Base-by-base conservation (phyloP, 2,797 vertebrate genomes). In the Poecile montanus region DNA sequence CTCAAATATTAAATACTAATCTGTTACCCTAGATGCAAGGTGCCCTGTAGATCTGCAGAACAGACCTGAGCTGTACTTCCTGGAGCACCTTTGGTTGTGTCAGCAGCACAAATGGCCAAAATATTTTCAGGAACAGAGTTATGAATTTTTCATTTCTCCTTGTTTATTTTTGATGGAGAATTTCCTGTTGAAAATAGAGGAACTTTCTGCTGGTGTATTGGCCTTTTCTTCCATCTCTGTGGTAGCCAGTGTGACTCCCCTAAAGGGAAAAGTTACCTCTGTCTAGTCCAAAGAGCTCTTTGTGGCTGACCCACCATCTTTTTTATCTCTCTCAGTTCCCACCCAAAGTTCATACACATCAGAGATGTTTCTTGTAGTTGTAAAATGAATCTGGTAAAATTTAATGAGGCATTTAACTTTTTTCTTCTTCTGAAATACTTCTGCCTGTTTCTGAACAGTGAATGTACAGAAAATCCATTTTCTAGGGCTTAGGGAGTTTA, bases 371-470 rank as follows among this genome's bases (percentile, higher is more conserved):
- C 34, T 29, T 85, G 25, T 30, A 61, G 25, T 61, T 9, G 6
- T 13, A 71, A 76, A 8, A 20, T 0, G 3, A 60, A 12, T 25
- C 36, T 61, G 51, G 14, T n/a, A 72, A 85, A 40, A 20, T 51
- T 89, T 88, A 51, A 72, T 56, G 22, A 82, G 47, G 8, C 18
- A 40, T 67, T 75, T 47, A 30, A 78, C 17, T 63, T 73, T 54
- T 86, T 96, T 86, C 10, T 66, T 42, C 78, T 89, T 90, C 76
- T 85, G 38, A 67, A 70, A 88, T 54, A 25, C 48, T 89, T 72
- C 74, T 79, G 27, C 21, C 60, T 67, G 16, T 93, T 81, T 86
- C 61, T 88, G 36, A 88, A 68, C 13, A 84, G 26, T 81, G 72
- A 72, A 9, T 74, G 62, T 12, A 26, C 12, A 77, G n/a, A 71